Conservation (phyloP, 2,888 invertebrate species). For the Stenolophus ochropezus region DNA sequence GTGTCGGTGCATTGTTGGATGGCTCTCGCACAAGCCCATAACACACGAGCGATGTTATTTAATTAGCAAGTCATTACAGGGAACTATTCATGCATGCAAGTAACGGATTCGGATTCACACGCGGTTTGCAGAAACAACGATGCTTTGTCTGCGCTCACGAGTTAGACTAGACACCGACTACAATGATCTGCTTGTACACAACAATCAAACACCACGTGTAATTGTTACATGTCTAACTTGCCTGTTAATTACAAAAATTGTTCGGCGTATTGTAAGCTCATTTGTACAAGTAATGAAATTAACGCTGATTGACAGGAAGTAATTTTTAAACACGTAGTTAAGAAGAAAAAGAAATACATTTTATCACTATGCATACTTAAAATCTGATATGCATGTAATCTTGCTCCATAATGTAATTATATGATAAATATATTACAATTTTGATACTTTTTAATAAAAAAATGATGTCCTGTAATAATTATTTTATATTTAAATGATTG, state of each 20-base stretch:
- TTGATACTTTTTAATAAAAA: too few relatives aligned
- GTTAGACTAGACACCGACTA: conserved; percentile 24
- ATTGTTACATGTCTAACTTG: background rate
- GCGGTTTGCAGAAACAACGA: conserved; percentile 31
- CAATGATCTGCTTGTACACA: conserved; percentile 43
- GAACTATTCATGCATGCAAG: conserved; percentile 46
- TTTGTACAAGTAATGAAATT: background rate
- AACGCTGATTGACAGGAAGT: background rate
- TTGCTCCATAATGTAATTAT: too few relatives aligned
- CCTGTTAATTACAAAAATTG: background rate
- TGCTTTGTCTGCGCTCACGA: conserved; percentile 16
- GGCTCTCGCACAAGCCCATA: conserved; percentile 22
- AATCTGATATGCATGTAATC: too few relatives aligned
- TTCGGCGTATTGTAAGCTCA: background rate
- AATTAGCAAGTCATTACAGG: conserved; percentile 50
- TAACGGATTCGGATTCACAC: conserved; percentile 47
- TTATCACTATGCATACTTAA: too few relatives aligned
- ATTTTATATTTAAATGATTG: too few relatives aligned
- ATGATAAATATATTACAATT: too few relatives aligned
- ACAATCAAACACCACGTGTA: background rate
- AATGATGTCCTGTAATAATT: too few relatives aligned
- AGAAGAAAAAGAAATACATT: background rate
- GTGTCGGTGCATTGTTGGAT: background rate
- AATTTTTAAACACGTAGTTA: background rate
- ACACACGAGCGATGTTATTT: conserved; percentile 43